Percentiles rank a stretch among this genome's conserved stretches.
These are phyloP conservation scores for Pterostichus madidus DNA, from an alignment of 2,888 invertebrate genomes.

Conservation along the genomic window DNA sequence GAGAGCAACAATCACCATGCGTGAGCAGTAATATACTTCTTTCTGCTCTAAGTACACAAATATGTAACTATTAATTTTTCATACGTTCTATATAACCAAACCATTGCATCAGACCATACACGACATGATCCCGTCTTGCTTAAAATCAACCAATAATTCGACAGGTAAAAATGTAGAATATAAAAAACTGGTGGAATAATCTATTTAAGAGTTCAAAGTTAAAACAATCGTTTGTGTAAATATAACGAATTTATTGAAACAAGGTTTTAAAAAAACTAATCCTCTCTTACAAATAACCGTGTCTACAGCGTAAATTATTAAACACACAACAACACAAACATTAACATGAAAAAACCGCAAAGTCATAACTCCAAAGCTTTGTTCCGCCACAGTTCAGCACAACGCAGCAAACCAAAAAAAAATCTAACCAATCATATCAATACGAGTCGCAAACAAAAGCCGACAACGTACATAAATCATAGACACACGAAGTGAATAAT, in stretches of 20 bases:
- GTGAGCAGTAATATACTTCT: too few species aligned
- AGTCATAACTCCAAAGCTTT: conserved; percentile 51
- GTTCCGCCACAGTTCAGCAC: conserved; percentile 29
- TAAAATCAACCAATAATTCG: too few species aligned
- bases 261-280: conserved; percentile 20
- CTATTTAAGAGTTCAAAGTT: too few species aligned
- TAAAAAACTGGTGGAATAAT: too few species aligned
- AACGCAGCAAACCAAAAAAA: conserved; percentile 23
- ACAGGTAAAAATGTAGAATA: too few species aligned
- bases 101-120: too few species aligned
- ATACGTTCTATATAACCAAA: too few species aligned
- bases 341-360: conserved; percentile 45
- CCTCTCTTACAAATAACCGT: conserved; percentile 25
- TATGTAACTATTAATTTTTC: too few species aligned
- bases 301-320: conserved; percentile 33
- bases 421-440: conserved; percentile 63
- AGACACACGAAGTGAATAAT: conserved; percentile 61
- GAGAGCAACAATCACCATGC: too few species aligned
- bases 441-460: conserved; percentile 64
- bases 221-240: too few species aligned
- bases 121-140: too few species aligned
- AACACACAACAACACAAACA: conserved; percentile 16
- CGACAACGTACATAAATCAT: conserved; percentile 64
- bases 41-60: too few species aligned
- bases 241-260: neutral